Percentiles rank a stretch among this genome's conserved stretches.
phyloP scores from a whole-genome alignment of 1,140 invertebrate genomes.

The Pachypsylla venusta region DNA sequence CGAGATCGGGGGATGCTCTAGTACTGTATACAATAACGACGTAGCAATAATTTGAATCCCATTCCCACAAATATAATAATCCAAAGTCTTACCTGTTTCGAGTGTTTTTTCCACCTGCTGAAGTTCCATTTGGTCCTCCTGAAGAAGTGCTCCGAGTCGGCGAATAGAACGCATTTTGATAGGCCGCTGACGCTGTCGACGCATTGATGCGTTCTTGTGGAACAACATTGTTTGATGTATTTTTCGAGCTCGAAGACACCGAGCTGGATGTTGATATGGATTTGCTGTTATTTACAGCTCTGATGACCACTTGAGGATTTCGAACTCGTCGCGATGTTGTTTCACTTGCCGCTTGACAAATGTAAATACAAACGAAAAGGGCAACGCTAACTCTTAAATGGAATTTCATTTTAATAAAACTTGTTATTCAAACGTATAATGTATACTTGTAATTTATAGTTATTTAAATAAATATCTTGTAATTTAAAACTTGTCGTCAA shows the following conservation, averaged over 20 bases:
- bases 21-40: too few species aligned
- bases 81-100: conserved; percentile 6
- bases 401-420: too few species aligned
- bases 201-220: background rate
- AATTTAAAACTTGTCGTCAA: too few species aligned
- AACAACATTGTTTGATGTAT: background rate
- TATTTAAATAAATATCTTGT: too few species aligned
- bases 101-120: background rate
- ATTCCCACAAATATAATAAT: too few species aligned
- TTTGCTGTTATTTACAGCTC: background rate
- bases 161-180: background rate
- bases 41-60: too few species aligned
- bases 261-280: background rate
- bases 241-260: background rate
- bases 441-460: too few species aligned
- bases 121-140: background rate
- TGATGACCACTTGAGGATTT: background rate
- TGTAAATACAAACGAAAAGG: too few species aligned
- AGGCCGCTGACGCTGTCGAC: background rate
- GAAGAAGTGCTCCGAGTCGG: background rate
- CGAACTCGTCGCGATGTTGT: background rate
- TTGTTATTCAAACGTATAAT: too few species aligned
- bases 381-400: too few species aligned
- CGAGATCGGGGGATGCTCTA: too few species aligned
- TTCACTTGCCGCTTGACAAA: too few species aligned